A percentile compares a stretch with the other conserved stretches of the same genome.
These are phyloP conservation scores for Alviniconcha marisindica DNA, from an alignment of 1,140 invertebrate genomes.

Conservation along the genomic window DNA sequence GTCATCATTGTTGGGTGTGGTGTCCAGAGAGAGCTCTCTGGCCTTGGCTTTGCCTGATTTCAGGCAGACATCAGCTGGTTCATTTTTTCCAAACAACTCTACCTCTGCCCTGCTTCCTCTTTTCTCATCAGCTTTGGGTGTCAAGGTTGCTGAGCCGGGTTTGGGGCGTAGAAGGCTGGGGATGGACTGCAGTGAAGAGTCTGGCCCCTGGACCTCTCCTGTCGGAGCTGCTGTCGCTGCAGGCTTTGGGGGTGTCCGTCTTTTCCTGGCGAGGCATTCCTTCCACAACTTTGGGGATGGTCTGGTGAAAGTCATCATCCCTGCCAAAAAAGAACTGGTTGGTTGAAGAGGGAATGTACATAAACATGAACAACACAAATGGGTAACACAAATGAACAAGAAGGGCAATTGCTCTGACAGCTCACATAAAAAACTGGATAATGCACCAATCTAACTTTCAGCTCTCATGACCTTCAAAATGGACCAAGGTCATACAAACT, in stretches of 20 bases:
- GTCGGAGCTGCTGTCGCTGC: not conserved
- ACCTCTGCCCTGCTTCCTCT: not conserved
- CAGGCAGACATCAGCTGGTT: not conserved
- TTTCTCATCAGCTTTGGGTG: not conserved
- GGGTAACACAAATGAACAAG: not conserved
- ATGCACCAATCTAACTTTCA: too few relatives aligned
- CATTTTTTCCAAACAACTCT: not conserved
- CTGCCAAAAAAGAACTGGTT: not conserved
- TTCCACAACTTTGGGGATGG: conserved; percentile 2
- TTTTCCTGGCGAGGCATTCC: not conserved
- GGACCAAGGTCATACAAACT: too few relatives aligned
- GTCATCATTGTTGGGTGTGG: not conserved
- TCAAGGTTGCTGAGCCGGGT: not conserved
- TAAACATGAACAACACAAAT: not conserved
- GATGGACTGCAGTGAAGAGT: not conserved
- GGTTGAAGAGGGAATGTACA: not conserved
- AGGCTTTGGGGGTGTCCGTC: not conserved
- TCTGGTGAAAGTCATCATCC: not conserved
- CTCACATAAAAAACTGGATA: not conserved
- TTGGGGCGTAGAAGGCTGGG: not conserved
- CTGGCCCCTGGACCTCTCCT: not conserved
- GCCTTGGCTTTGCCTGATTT: not conserved
- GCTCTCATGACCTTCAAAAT: too few relatives aligned
- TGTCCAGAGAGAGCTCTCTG: not conserved
- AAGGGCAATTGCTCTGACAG: not conserved